phyloP scores from a whole-genome alignment of 2,113 vertebrate genomes.

The Tetrax tetrax region DNA sequence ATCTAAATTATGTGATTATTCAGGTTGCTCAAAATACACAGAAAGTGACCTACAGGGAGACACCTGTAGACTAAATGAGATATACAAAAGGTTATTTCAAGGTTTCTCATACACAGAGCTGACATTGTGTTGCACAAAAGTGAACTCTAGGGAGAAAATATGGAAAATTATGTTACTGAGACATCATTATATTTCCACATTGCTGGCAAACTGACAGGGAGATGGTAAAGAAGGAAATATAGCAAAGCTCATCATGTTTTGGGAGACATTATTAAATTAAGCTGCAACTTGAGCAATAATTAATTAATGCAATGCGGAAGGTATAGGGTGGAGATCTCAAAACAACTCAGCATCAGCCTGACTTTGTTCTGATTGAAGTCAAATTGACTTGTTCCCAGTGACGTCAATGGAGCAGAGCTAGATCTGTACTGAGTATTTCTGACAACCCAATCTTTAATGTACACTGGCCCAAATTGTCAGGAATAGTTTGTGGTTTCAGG shows the following conservation, averaged over 20 bases:
- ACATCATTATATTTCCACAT: neutral
- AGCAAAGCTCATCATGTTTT: constrained; percentile 34
- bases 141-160: neutral
- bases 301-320: constrained; percentile 47
- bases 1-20: neutral
- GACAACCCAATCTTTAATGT: neutral
- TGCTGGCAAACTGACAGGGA: neutral
- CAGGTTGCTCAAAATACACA: neutral
- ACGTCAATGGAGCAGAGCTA: constrained; percentile 4
- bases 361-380: constrained; percentile 38
- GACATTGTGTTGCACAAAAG: neutral
- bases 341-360: constrained; percentile 38
- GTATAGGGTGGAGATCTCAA: constrained; percentile 31
- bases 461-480: neutral
- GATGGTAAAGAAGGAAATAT: neutral
- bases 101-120: neutral
- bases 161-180: neutral
- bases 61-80: neutral
- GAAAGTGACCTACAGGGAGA: neutral
- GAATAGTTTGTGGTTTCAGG: neutral
- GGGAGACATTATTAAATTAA: constrained; percentile 46
- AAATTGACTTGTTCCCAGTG: constrained; percentile 44
- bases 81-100: neutral
- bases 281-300: constrained; percentile 50
- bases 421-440: constrained; percentile 3